Percentiles rank a stretch among this genome's conserved stretches.
Evolutionary conservation across 2,113 vertebrate genomes (phyloP).

Genomic region (Argyrosomus japonicus): DNA sequence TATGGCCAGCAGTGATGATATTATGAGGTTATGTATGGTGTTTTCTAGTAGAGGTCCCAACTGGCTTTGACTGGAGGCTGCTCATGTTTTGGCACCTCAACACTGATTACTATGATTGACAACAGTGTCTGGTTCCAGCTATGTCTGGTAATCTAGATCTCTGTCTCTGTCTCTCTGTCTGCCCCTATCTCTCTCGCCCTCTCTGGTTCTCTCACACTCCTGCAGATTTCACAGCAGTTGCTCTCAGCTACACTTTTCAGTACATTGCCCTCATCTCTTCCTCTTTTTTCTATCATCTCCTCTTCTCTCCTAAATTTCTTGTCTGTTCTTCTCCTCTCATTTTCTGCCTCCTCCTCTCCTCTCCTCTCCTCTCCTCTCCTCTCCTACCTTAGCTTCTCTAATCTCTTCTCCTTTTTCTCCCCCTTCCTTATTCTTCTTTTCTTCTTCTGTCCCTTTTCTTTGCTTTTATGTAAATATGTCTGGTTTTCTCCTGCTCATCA

Average conservation of each 20-base stretch:
- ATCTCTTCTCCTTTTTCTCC: not conserved
- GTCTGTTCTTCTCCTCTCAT: no score
- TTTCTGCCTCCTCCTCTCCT: no score
- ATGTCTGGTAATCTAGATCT: not conserved
- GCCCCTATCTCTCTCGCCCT: not conserved
- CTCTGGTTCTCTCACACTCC: not conserved
- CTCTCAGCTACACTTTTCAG: not conserved
- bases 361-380: not conserved
- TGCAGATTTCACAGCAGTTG: not conserved
- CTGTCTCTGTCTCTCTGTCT: not conserved
- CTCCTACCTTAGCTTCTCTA: not conserved
- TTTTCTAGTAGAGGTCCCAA: constrained; percentile 59
- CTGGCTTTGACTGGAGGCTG: constrained; percentile 30
- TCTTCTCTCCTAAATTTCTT: not conserved
- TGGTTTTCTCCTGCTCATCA: not conserved
- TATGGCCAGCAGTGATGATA: not conserved
- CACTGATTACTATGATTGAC: constrained; percentile 12
- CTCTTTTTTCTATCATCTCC: not conserved
- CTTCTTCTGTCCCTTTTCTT: not conserved
- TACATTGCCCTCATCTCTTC: not conserved
- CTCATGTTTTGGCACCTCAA: not conserved
- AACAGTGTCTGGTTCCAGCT: not conserved
- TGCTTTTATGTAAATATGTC: not conserved
- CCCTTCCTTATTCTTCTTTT: not conserved
- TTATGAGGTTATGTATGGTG: constrained; percentile 23